Conservation (phyloP, 2,113 vertebrate genomes). For the Serranochromis macrocephalus region DNA sequence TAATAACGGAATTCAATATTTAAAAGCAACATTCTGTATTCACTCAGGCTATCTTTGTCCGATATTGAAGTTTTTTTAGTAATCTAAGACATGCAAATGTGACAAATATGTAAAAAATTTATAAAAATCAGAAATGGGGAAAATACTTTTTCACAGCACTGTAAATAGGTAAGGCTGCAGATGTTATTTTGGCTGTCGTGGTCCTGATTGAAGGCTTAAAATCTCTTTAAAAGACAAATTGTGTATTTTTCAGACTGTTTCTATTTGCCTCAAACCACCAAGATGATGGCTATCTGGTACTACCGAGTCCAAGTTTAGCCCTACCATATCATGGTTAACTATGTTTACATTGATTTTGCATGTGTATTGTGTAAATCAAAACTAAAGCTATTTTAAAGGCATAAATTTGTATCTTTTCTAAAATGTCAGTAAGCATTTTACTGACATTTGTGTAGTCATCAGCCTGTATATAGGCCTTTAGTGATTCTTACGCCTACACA, state of each 20-base stretch:
- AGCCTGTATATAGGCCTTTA: neutral
- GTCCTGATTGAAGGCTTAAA: neutral
- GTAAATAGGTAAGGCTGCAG: neutral
- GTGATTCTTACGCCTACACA: neutral
- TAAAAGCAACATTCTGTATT: neutral
- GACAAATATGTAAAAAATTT: neutral
- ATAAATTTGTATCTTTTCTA: neutral
- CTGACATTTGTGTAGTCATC: neutral
- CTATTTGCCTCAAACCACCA: neutral
- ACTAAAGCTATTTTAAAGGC: neutral
- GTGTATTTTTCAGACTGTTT: neutral
- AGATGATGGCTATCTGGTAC: neutral
- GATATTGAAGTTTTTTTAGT: neutral
- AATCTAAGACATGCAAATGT: neutral
- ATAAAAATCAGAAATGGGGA: neutral
- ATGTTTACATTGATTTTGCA: neutral
- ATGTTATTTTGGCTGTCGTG: neutral
- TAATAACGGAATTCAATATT: neutral
- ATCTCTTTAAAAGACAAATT: neutral
- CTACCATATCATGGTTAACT: neutral
- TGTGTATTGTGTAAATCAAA: neutral
- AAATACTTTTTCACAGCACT: neutral
- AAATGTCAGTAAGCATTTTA: neutral
- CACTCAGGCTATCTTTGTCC: neutral
- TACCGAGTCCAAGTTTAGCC: neutral